These are phyloP conservation scores for Apistogramma diplotaenia DNA, from an alignment of 2,113 vertebrate species.

Conservation along the genomic window DNA sequence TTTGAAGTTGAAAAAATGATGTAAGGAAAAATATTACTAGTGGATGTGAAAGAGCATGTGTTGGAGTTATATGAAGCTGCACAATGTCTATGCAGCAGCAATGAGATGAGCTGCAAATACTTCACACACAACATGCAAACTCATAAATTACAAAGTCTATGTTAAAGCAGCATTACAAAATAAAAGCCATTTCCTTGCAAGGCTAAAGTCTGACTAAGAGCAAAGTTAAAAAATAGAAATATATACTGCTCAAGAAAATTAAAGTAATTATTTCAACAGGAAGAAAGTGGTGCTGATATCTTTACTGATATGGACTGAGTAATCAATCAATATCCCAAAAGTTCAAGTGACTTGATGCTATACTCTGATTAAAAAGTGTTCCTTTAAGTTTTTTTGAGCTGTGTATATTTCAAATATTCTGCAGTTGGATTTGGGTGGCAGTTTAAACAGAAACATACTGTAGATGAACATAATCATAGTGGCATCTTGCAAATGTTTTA, in stretches of 20 bases:
- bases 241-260: background rate
- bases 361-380: no score
- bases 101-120: background rate
- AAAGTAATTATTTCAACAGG: no score
- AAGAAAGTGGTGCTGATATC: no score
- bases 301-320: no score
- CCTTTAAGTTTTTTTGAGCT: no score
- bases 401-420: background rate
- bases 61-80: background rate
- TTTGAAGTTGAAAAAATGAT: background rate
- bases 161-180: background rate
- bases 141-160: background rate
- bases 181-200: background rate
- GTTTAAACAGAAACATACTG: background rate
- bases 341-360: no score
- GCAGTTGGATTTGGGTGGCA: background rate
- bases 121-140: slow-evolving; percentile 23
- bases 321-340: no score
- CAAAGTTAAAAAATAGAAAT: background rate
- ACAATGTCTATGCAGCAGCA: background rate
- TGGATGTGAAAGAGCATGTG: background rate
- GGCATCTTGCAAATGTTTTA: background rate
- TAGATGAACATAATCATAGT: background rate
- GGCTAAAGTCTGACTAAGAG: background rate
- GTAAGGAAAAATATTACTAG: background rate